Percentiles rank a stretch among this genome's conserved stretches.
phyloP scores from a whole-genome alignment of 2,113 vertebrate genomes.

The Chascanopsetta lugubris region DNA sequence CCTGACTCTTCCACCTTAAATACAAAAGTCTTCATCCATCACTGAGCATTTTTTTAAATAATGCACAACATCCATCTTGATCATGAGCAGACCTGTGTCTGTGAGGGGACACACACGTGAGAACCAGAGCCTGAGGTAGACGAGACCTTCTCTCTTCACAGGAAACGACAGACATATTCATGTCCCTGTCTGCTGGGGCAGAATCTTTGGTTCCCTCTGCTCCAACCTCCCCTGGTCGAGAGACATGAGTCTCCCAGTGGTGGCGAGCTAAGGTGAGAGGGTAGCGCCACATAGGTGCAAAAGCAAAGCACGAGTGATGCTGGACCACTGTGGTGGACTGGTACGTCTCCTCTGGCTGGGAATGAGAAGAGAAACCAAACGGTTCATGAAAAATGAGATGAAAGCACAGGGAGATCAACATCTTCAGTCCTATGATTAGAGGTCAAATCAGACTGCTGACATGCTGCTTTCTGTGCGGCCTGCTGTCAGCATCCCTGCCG shows the following conservation, averaged over 20 bases:
- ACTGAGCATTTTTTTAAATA: not conserved
- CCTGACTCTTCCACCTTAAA: constrained; percentile 84
- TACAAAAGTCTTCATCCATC: constrained; percentile 5
- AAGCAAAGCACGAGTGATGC: constrained; percentile 79
- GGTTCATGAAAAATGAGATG: constrained; percentile 7
- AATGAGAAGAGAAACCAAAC: not conserved
- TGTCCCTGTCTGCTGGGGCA: not conserved
- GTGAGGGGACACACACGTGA: constrained; percentile 86
- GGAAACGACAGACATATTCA: constrained; percentile 13
- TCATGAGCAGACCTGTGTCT: constrained; percentile 83
- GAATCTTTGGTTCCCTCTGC: not conserved
- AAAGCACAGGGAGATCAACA: constrained; percentile 4
- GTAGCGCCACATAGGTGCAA: constrained; percentile 82
- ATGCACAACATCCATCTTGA: not conserved
- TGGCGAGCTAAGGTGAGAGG: constrained; percentile 84
- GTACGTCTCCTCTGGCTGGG: constrained; percentile 58
- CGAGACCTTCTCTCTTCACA: constrained; percentile 36
- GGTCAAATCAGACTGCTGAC: not conserved
- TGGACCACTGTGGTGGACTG: constrained; percentile 83
- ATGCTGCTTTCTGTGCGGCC: not conserved
- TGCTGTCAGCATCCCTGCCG: constrained; percentile 14
- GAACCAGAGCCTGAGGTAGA: constrained; percentile 82
- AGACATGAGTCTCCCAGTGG: constrained; percentile 41
- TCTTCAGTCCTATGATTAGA: not conserved
- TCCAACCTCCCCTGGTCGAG: not conserved